Conservation (phyloP, 2,888 invertebrate species). For the Torymus texanus region DNA sequence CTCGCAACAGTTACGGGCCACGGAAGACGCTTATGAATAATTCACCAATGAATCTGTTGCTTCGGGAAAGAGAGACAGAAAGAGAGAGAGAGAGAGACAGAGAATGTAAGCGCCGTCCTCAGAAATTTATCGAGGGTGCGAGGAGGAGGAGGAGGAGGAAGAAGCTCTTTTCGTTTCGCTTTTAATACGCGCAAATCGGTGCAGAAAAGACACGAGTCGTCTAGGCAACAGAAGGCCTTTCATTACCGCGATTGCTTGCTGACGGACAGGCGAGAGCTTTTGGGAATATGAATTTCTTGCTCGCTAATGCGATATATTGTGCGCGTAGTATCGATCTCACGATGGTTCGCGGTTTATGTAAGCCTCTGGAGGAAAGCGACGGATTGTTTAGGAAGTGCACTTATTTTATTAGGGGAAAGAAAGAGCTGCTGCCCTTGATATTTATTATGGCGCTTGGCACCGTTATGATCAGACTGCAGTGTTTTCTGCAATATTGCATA, state of each 20-base stretch:
- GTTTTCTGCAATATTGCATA: no score
- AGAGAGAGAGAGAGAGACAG: background rate
- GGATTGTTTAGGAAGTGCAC: background rate
- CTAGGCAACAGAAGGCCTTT: conserved; percentile 3
- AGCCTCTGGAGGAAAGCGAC: conserved; percentile 26
- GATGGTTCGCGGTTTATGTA: conserved; percentile 24
- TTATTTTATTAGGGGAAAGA: conserved; percentile 5
- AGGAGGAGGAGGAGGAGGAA: background rate
- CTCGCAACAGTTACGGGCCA: conserved; percentile 39
- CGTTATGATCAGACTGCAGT: no score
- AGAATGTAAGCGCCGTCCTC: conserved; percentile 23
- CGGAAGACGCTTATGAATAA: conserved; percentile 60
- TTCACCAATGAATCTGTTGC: conserved; percentile 63
- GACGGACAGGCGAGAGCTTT: conserved; percentile 8
- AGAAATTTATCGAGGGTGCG: conserved; percentile 4
- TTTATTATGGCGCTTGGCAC: no score
- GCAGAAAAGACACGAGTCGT: no score
- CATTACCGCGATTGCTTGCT: conserved; percentile 48
- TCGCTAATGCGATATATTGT: conserved; percentile 21
- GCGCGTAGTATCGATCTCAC: conserved; percentile 37
- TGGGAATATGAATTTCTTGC: conserved; percentile 22
- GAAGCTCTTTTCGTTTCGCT: conserved; percentile 4
- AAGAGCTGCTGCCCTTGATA: no score
- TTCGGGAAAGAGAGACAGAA: conserved; percentile 42
- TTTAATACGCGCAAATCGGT: conserved; percentile 29